These are phyloP conservation scores for Apotomis turbidana DNA, from an alignment of 2,888 invertebrate genomes.

Conservation along the genomic window DNA sequence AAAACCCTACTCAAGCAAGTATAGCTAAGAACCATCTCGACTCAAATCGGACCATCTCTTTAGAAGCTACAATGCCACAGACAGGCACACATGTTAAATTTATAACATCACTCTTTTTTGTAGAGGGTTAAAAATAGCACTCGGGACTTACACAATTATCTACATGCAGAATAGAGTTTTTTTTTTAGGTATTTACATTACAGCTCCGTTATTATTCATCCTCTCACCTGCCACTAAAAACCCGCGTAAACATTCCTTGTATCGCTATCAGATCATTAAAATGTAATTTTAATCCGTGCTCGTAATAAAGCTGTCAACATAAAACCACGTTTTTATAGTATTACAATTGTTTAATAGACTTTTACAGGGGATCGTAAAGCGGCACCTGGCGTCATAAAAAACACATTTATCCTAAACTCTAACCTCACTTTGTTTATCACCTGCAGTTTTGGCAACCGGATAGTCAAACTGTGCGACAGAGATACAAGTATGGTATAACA, in stretches of 20 bases:
- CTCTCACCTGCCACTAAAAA: background rate
- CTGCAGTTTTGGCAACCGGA: background rate
- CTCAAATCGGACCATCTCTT: too few species aligned
- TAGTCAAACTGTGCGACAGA: background rate
- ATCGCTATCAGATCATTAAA: slow-evolving; percentile 20
- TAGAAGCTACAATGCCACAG: too few species aligned
- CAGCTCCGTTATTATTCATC: background rate
- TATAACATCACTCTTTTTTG: too few species aligned
- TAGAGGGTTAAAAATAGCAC: too few species aligned
- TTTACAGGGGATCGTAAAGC: slow-evolving; percentile 26
- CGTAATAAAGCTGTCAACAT: slow-evolving; percentile 29
- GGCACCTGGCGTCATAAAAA: slow-evolving; percentile 33
- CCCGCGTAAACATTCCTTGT: background rate
- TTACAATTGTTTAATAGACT: slow-evolving; percentile 39
- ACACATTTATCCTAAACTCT: slow-evolving; percentile 19
- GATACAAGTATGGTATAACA: background rate
- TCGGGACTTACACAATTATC: too few species aligned
- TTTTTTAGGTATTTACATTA: background rate
- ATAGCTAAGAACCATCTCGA: too few species aligned
- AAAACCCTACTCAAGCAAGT: too few species aligned
- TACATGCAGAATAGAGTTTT: too few species aligned
- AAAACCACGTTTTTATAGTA: slow-evolving; percentile 30
- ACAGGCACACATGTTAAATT: too few species aligned
- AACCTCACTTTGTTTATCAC: slow-evolving; percentile 9
- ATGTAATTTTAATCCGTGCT: slow-evolving; percentile 9